Base-by-base conservation (phyloP, 2,888 invertebrate species). In the Mycalesis mineus region DNA sequence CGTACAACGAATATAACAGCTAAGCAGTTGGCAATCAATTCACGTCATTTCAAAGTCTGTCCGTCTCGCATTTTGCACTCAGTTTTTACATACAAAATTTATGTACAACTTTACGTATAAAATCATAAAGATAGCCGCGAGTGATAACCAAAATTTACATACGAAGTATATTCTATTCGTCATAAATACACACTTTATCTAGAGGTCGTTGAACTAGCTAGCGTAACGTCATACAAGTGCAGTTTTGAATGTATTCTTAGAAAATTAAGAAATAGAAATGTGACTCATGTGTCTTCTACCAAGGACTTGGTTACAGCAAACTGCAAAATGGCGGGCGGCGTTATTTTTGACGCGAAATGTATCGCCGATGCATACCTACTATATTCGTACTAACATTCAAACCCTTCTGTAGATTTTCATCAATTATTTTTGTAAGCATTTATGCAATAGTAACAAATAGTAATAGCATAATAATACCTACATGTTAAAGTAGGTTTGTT, bases 201-300 rank as follows among this genome's bases (percentile, higher is more conserved):
- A 71, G 67, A 67, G 84, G 82, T 84, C 86, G 74, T 74, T 67
- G 82, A 71, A 78, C 85, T 71, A 62, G 67, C 66, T 64, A 68
- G 72, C 73, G 71, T 71, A 70, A 85, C 82, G 78, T 84, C 84
- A 85, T 74, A 73, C 74, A 67, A 72, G 74, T 88, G 87, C 87
- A 87, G 83, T 87, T 88, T 84, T 83, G 78, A 74, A 77, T 82
- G 75, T 87, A 87, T 87, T 85, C 84, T 86, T 84, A 86, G 86
- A 77, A 81, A 47, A 85, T 82, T 85, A 82, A 83, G 77, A 85
- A 84, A 85, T 86, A 87, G 86, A 82, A 72, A 70, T 68, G 69
- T 85, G 85, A 86, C 68, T 87, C 84, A 86, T 68, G 59, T 68
- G 79, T 64, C 78, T 77, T 77, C 76, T 76, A 73, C 79, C 81